Evolutionary conservation across 2,797 vertebrate species (phyloP), one percentile per base, ranked within the genome.

Genomic region (Neosilurus hyrtlii): DNA sequence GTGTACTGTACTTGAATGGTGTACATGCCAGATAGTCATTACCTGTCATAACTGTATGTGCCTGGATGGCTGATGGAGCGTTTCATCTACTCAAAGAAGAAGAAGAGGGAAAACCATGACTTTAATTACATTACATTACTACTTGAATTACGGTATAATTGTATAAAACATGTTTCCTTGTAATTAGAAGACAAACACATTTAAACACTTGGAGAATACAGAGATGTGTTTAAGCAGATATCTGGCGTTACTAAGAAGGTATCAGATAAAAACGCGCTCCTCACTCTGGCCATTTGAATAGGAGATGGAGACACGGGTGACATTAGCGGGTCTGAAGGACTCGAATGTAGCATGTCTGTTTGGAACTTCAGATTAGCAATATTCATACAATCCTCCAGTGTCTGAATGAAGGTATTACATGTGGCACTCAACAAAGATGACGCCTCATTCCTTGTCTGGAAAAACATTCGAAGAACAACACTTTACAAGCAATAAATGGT

Each of bases 341-440:
- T 92, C 82, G 95, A 89, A 54, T 96, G 95, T 90, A 95, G 95
- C 90, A 97, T 96, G 91, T 98, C 96, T 61, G 96, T 96, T 80
- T 96, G 96, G 91, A 99, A 93, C 92, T 94, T 98, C 90, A 96
- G 94, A 91, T 97, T 97, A 18, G 97, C 97, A 14, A 99, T 96
- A 87, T 95, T 96, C 95, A 98, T 98, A 89, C 97, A 99, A 90
- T 99, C 97, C 92, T 98, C 97, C 85, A 99, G 90, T 0, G 97
- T 99, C 89, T 94, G 96, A 92, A 99, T 97, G 92, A 98, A 99
- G 0, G 97, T 99, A 71, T 97, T 94, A 92, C 97, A 99, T 1
- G 97, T 99, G 77, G 97, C 97, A 90, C 97, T 97, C 90, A 99
- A 95, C 85, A 99, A 93, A 80, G 97, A 98, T 2, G 97, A 97